Conservation (phyloP, 2,888 invertebrate genomes). For the Mesodorylaimus sp. region DNA sequence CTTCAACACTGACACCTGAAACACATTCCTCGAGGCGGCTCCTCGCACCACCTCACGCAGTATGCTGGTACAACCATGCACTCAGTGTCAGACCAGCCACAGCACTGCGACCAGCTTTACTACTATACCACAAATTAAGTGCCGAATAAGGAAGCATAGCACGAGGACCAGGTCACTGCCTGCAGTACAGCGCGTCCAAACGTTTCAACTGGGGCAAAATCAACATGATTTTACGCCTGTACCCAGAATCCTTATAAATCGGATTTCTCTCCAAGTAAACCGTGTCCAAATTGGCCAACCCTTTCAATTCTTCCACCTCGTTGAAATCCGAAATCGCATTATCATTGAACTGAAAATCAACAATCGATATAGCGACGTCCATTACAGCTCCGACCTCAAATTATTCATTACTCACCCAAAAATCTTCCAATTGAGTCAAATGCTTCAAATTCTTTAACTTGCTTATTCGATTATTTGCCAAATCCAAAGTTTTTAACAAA, state of each 20-base stretch:
- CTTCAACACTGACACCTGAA: no score
- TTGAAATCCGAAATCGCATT: slow-evolving; percentile 69
- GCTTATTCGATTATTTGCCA: slow-evolving; percentile 67
- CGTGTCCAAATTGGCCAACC: slow-evolving; percentile 41
- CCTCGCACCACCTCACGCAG: no score
- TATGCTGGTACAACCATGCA: no score
- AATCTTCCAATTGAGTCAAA: slow-evolving; percentile 61
- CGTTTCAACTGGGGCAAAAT: slow-evolving; percentile 65
- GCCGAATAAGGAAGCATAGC: no score
- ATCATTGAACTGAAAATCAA: slow-evolving; percentile 57
- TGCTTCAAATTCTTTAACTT: slow-evolving; percentile 57
- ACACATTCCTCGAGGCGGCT: no score
- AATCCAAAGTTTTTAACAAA: slow-evolving; percentile 60
- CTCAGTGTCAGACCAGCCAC: no score
- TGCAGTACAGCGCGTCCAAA: slow-evolving; percentile 81
- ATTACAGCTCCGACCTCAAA: background rate
- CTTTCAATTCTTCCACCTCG: slow-evolving; percentile 46
- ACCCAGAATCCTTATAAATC: slow-evolving; percentile 51
- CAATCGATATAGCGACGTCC: background rate
- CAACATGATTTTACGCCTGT: slow-evolving; percentile 72
- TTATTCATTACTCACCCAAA: slow-evolving; percentile 55
- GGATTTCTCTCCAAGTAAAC: slow-evolving; percentile 90
- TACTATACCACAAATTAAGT: no score
- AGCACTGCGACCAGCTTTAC: no score
- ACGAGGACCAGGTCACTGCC: no score